phyloP scores from a whole-genome alignment of 2,113 vertebrate genomes.

The Pteruthius melanotis region DNA sequence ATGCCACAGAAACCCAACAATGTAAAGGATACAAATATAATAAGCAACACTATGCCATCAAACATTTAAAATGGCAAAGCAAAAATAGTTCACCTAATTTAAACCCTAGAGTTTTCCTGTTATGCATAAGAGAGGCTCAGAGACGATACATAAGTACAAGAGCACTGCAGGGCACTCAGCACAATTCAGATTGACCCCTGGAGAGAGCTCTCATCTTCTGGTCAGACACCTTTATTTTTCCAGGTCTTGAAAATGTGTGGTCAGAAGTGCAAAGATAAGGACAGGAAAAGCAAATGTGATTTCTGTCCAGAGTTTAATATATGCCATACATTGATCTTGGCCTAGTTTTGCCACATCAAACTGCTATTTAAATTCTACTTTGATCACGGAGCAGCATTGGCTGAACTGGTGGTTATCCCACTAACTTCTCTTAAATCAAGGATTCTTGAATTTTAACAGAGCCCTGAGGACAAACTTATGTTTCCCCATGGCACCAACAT shows the following conservation, averaged over 20 bases:
- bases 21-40: background rate
- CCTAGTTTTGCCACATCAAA: background rate
- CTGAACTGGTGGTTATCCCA: background rate
- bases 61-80: background rate
- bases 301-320: background rate
- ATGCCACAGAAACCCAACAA: background rate
- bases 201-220: background rate
- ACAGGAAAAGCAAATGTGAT: background rate
- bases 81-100: background rate
- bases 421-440: background rate
- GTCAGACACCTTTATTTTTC: background rate
- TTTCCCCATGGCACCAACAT: background rate
- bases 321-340: background rate
- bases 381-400: accelerated
- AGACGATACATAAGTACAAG: background rate
- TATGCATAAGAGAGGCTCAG: background rate
- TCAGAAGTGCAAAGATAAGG: background rate
- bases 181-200: background rate
- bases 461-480: background rate
- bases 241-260: background rate
- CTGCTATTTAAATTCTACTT: background rate
- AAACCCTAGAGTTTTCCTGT: background rate
- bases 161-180: background rate
- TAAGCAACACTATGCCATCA: background rate
- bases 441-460: background rate